Conservation (phyloP, 2,113 vertebrate species). For the Catharus bicknelli region DNA sequence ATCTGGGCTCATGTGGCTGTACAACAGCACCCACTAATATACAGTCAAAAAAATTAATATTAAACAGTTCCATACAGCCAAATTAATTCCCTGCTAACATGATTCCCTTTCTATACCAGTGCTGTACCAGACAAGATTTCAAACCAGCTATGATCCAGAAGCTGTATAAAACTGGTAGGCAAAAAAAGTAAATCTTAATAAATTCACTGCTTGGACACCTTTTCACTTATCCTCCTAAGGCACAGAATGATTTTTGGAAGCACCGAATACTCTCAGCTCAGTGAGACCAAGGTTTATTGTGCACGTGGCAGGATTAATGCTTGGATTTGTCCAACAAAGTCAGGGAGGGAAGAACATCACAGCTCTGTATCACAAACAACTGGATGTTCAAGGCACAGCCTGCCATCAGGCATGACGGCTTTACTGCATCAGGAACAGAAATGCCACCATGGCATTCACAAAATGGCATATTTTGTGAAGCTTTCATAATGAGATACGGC, state of each 20-base stretch:
- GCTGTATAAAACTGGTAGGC: neutral
- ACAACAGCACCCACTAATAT: neutral
- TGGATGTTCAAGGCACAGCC: neutral
- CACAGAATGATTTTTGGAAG: neutral
- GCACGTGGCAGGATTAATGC: neutral
- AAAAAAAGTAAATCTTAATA: slow-evolving; percentile 22
- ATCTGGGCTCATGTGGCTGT: neutral
- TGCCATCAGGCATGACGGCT: neutral
- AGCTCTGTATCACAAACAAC: neutral
- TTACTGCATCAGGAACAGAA: neutral
- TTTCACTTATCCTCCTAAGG: neutral
- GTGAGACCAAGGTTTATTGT: neutral
- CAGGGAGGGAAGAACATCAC: neutral
- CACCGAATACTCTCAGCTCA: neutral
- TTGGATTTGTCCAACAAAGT: neutral
- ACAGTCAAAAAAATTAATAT: slow-evolving; percentile 11
- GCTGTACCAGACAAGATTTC: slow-evolving; percentile 1
- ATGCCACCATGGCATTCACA: neutral
- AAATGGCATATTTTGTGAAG: neutral
- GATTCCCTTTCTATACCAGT: neutral
- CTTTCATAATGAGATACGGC: neutral
- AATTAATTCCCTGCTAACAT: neutral
- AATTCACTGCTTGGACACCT: slow-evolving; percentile 55
- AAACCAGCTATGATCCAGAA: neutral
- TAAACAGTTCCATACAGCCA: neutral